Conservation (phyloP, 2,797 vertebrate genomes). For the Alcedo quadribrachys region DNA sequence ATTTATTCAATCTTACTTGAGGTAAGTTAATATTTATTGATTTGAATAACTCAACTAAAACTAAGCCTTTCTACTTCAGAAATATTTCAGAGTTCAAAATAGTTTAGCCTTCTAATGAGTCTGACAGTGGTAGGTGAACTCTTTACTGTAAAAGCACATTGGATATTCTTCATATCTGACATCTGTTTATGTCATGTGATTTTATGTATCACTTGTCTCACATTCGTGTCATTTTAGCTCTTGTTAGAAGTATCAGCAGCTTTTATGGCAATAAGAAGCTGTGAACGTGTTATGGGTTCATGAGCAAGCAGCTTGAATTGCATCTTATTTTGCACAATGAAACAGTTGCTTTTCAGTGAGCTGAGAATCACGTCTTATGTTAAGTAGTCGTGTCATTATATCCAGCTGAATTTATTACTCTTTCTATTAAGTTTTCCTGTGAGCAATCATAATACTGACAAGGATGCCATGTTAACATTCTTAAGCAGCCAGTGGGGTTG, state of each 20-base stretch:
- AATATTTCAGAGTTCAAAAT: not conserved
- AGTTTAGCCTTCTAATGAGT: not conserved
- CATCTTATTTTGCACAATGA: not conserved
- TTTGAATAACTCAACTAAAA: not conserved
- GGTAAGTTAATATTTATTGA: not conserved
- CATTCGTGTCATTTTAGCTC: not conserved
- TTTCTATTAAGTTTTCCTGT: conserved; percentile 59
- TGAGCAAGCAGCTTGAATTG: not conserved
- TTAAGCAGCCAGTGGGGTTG: conserved; percentile 21
- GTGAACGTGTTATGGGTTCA: not conserved
- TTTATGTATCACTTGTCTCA: not conserved
- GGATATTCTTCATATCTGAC: not conserved
- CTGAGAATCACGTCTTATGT: conserved; percentile 23
- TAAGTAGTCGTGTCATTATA: conserved; percentile 69
- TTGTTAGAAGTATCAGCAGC: conserved; percentile 18
- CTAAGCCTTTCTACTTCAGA: not conserved
- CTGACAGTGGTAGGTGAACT: not conserved
- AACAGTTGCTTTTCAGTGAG: conserved; percentile 25
- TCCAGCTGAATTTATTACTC: conserved; percentile 57
- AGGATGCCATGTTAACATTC: conserved; percentile 61
- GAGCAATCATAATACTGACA: conserved; percentile 59
- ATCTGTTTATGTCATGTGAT: not conserved
- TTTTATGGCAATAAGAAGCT: conserved; percentile 6
- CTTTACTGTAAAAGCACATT: not conserved
- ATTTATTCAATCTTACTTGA: not conserved